Evolutionary conservation across 2,797 vertebrate species (phyloP).

Genomic region (Syndactyla subalaris): DNA sequence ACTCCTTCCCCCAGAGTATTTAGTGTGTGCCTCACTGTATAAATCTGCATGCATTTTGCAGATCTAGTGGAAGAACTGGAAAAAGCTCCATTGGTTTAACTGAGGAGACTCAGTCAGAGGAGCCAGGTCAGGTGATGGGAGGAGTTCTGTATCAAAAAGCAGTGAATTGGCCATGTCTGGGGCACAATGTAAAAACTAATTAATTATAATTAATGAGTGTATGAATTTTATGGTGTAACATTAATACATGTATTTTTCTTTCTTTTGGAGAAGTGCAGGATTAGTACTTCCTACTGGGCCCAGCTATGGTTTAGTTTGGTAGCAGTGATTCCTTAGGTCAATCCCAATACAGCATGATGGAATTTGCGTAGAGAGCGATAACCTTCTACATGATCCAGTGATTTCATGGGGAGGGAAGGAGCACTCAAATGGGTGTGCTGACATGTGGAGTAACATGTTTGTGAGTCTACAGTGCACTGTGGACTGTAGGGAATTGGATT

Average conservation of each 20-base stretch:
- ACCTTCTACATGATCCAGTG: background rate
- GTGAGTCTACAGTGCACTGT: background rate
- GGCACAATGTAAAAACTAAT: background rate
- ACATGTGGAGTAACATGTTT: background rate
- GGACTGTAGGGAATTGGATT: background rate
- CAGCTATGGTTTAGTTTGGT: background rate
- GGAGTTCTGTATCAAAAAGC: background rate
- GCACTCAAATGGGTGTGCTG: background rate
- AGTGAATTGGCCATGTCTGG: background rate
- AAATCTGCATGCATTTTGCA: slow-evolving; percentile 72
- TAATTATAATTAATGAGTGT: background rate
- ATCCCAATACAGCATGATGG: background rate
- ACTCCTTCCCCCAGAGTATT: slow-evolving; percentile 47
- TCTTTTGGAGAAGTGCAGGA: background rate
- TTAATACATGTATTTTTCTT: background rate
- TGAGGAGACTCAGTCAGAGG: background rate
- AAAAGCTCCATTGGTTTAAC: background rate
- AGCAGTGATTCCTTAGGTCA: background rate
- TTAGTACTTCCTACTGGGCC: background rate
- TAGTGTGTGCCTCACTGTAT: slow-evolving; percentile 46
- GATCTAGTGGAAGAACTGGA: slow-evolving; percentile 43
- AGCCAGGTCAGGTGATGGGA: background rate
- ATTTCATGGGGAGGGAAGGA: background rate
- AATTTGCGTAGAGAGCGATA: background rate
- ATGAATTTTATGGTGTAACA: background rate